phyloP scores from a whole-genome alignment of 2,113 vertebrate species.

The Daphoenositta chrysoptera region DNA sequence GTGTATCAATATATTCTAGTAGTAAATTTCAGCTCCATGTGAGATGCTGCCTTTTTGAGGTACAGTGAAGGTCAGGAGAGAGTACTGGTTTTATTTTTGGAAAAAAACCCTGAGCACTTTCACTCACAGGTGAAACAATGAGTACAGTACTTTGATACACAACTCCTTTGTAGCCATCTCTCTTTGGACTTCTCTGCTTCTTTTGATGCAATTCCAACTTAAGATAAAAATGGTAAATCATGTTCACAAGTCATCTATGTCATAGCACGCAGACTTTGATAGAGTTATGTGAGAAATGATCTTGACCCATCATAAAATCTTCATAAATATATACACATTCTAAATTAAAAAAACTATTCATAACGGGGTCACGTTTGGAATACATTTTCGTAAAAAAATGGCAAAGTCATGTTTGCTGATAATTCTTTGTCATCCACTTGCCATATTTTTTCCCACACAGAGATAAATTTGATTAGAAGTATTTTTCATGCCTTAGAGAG shows the following conservation, averaged over 20 bases:
- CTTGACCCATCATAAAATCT: background rate
- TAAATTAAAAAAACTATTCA: background rate
- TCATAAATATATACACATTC: background rate
- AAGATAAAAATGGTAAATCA: background rate
- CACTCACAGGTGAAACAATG: background rate
- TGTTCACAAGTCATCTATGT: background rate
- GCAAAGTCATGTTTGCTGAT: background rate
- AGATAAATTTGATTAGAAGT: background rate
- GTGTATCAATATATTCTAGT: background rate
- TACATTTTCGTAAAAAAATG: background rate
- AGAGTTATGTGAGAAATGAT: background rate
- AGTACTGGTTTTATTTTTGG: background rate
- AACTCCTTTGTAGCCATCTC: background rate
- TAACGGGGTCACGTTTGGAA: background rate
- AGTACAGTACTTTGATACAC: background rate
- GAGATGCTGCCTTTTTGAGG: background rate
- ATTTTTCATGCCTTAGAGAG: constrained; percentile 22
- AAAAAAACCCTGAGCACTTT: fast-evolving
- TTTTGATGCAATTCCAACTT: background rate
- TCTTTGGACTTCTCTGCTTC: background rate
- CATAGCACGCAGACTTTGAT: background rate
- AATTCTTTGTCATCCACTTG: background rate
- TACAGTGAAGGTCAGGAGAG: background rate
- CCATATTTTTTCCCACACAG: background rate
- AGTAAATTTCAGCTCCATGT: background rate